Conservation (phyloP, 2,888 invertebrate species). For the Thysanoteuthis rhombus region DNA sequence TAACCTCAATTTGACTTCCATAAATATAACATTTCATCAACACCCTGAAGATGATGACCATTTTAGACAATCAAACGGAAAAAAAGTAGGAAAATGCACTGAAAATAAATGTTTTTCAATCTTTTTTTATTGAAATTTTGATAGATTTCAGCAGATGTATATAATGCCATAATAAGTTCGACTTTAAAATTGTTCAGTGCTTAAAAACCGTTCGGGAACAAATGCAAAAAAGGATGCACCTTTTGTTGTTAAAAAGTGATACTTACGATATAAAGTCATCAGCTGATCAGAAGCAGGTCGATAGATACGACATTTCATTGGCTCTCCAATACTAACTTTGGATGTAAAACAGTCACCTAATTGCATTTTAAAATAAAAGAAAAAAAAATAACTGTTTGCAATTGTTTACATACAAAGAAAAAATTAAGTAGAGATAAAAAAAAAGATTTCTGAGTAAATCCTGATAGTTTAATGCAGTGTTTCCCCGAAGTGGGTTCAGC, state of each 20-base stretch:
- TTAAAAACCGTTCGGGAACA: background rate
- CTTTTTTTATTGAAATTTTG: background rate
- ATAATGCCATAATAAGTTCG: too few species aligned
- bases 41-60: background rate
- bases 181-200: too few species aligned
- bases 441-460: background rate
- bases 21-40: background rate
- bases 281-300: background rate
- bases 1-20: too few species aligned
- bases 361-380: background rate
- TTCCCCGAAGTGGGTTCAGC: too few species aligned
- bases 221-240: background rate
- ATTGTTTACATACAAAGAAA: background rate
- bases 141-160: background rate
- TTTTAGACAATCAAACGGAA: background rate
- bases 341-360: background rate
- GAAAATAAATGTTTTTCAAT: background rate
- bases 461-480: background rate
- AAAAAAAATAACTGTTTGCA: too few species aligned
- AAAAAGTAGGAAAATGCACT: background rate
- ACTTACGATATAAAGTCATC: constrained; percentile 15
- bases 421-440: background rate
- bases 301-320: background rate
- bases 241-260: background rate
- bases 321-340: background rate